phyloP scores from a whole-genome alignment of 2,113 vertebrate species.

The Zootoca vivipara region DNA sequence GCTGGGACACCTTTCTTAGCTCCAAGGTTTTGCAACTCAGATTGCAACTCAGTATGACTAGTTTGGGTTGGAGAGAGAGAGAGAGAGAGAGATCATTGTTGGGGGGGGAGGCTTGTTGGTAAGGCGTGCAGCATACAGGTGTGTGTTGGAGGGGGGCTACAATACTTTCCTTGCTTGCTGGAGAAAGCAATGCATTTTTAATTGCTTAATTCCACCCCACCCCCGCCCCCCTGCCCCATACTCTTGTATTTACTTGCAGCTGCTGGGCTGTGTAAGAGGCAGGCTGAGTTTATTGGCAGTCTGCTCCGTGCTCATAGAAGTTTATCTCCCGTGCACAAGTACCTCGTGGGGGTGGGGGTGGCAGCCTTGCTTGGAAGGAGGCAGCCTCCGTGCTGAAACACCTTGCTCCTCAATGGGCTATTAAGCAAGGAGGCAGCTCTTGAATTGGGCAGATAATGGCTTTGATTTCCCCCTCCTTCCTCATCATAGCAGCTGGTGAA shows the following conservation, averaged over 20 bases:
- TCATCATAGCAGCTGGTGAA: conserved; percentile 38
- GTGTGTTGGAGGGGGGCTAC: background rate
- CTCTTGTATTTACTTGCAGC: background rate
- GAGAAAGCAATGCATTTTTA: conserved; percentile 24
- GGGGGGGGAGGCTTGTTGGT: too few species aligned
- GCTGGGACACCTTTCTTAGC: background rate
- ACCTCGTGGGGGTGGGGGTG: background rate
- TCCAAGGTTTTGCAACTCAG: background rate
- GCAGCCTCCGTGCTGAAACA: background rate
- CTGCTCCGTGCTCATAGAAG: background rate
- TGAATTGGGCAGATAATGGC: background rate
- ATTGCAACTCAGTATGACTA: too few species aligned
- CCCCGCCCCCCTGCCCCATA: too few species aligned
- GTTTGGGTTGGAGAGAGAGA: background rate
- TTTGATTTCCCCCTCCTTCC: background rate
- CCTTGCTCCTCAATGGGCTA: background rate
- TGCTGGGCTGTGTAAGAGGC: conserved; percentile 44
- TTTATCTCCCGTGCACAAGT: background rate
- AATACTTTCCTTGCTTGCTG: background rate
- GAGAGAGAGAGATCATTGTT: background rate
- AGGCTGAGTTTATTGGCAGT: conserved; percentile 10
- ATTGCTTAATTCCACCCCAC: conserved; percentile 21
- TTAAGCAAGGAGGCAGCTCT: conserved; percentile 2
- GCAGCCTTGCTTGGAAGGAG: background rate
- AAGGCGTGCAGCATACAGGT: background rate